These are phyloP conservation scores for Ischnura elegans DNA, from an alignment of 2,888 invertebrate species.

Conservation along the genomic window DNA sequence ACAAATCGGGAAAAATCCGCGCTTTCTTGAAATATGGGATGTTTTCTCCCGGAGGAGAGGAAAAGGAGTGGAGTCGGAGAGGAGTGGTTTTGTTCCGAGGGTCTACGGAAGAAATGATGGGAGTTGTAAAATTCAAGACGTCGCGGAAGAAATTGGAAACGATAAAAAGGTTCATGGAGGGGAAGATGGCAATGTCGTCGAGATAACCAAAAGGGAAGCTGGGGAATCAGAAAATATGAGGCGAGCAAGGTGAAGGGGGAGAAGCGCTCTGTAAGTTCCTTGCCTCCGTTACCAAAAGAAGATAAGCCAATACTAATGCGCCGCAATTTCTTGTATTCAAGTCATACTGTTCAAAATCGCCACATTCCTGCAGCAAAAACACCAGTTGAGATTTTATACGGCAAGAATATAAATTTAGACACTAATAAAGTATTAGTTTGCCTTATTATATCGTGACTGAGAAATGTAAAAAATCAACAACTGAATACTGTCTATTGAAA, in stretches of 20 bases:
- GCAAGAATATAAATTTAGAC: too few relatives aligned
- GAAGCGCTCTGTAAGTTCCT: neutral
- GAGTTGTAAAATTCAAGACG: constrained; percentile 8
- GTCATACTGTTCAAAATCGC: neutral
- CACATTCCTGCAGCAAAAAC: too few relatives aligned
- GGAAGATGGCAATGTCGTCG: neutral
- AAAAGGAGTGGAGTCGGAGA: neutral
- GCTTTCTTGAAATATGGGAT: neutral
- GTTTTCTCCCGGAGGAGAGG: neutral
- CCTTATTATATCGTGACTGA: too few relatives aligned
- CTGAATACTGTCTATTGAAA: too few relatives aligned
- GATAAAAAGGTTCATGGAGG: neutral
- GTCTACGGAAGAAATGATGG: neutral
- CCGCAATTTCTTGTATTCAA: neutral
- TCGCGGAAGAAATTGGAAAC: constrained; percentile 28
- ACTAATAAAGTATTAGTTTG: too few relatives aligned
- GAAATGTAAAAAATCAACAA: too few relatives aligned
- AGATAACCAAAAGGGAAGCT: constrained; percentile 9
- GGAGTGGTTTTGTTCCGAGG: neutral
- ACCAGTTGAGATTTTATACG: too few relatives aligned
- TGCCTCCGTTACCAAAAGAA: neutral
- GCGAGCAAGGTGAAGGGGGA: neutral
- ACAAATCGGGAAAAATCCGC: neutral
- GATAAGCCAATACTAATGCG: neutral
- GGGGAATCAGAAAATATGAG: constrained; percentile 6